These are phyloP conservation scores for Arrhopalites spinosus DNA, from an alignment of 2,888 invertebrate genomes.

Conservation along the genomic window DNA sequence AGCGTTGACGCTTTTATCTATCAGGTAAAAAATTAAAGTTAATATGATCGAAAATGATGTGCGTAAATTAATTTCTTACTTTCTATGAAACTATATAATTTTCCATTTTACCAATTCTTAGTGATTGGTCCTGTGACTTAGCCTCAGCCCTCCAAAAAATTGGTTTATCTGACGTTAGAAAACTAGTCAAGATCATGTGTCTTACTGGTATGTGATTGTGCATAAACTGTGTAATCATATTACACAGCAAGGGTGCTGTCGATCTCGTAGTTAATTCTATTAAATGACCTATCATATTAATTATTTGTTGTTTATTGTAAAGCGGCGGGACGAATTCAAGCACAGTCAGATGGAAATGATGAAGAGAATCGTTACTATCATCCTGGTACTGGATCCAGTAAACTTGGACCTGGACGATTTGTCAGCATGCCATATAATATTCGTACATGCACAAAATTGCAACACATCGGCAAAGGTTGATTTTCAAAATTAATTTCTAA, in stretches of 20 bases:
- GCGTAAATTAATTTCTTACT: no score
- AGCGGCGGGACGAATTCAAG: conserved; percentile 63
- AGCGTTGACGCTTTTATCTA: conserved; percentile 63
- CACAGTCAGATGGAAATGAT: conserved; percentile 38
- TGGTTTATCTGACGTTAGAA: conserved; percentile 66
- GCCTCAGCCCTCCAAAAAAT: conserved; percentile 61
- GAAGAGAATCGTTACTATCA: conserved; percentile 45
- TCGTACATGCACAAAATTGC: conserved; percentile 52
- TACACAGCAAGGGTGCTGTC: no score
- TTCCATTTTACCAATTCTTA: conserved; percentile 50
- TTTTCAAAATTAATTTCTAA: no score
- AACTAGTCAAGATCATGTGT: conserved; percentile 67
- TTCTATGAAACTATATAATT: conserved; percentile 16
- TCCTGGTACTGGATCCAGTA: conserved; percentile 29
- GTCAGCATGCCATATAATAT: conserved; percentile 52
- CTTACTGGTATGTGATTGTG: no score
- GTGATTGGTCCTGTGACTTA: conserved; percentile 61
- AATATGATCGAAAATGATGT: background rate
- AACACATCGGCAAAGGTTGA: conserved; percentile 53
- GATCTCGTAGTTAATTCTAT: no score
- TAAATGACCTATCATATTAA: no score
- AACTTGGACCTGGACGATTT: conserved; percentile 43
- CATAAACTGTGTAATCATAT: no score
- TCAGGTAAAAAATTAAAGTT: conserved; percentile 57
- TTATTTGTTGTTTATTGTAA: no score